These are phyloP conservation scores for Onychostruthus taczanowskii DNA, from an alignment of 2,113 vertebrate species.

Conservation along the genomic window DNA sequence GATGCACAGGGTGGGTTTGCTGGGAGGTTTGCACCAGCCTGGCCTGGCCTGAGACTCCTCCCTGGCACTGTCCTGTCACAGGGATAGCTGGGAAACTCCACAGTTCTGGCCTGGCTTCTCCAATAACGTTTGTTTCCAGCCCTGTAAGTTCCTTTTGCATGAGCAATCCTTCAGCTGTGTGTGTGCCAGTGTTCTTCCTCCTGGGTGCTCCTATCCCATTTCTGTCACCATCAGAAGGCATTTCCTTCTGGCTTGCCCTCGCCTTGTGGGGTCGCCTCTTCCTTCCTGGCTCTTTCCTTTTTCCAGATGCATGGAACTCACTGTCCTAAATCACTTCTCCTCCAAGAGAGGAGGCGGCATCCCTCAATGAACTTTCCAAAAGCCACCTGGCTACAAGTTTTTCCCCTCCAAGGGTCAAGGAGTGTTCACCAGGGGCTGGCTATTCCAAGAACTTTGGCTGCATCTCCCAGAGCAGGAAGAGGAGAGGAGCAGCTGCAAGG, in stretches of 20 bases:
- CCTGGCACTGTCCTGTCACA: fast-evolving
- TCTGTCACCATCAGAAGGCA: not conserved
- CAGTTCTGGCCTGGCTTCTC: not conserved
- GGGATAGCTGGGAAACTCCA: not conserved
- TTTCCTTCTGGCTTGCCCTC: not conserved
- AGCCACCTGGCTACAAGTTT: not conserved
- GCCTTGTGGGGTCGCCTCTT: not conserved
- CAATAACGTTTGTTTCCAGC: fast-evolving
- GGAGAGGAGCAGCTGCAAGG: not conserved
- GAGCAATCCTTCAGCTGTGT: not conserved
- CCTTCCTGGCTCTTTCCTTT: not conserved
- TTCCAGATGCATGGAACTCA: not conserved
- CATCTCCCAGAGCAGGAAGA: not conserved
- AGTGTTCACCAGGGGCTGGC: not conserved
- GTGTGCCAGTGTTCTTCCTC: not conserved
- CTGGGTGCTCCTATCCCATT: not conserved
- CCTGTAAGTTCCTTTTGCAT: not conserved
- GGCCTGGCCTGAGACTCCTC: not conserved
- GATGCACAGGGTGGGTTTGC: not conserved
- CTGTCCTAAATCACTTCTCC: not conserved
- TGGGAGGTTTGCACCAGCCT: fast-evolving
- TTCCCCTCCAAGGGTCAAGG: not conserved
- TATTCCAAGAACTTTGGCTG: not conserved
- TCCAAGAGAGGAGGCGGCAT: not conserved
- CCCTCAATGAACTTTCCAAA: not conserved